Evolutionary conservation across 1,140 invertebrate genomes (phyloP).

Genomic region (Drosophila rhopaloa): DNA sequence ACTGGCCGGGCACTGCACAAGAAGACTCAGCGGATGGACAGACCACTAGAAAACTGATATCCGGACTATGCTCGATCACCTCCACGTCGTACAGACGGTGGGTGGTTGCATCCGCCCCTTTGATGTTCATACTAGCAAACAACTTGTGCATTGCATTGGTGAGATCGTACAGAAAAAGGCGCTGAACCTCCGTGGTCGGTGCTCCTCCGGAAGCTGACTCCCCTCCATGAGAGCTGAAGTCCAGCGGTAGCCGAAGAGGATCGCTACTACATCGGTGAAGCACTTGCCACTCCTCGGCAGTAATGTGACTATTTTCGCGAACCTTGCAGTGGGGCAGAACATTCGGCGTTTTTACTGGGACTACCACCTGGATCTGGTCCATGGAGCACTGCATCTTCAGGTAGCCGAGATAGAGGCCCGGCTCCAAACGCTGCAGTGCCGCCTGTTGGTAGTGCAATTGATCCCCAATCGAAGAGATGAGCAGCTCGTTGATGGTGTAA

Average conservation of each 20-base stretch:
- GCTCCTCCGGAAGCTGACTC: constrained; percentile 25
- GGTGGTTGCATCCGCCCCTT: constrained; percentile 87
- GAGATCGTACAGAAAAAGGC: constrained; percentile 91
- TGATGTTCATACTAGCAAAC: constrained; percentile 92
- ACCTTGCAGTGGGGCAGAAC: constrained; percentile 96
- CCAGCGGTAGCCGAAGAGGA: constrained; percentile 84
- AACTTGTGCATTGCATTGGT: constrained; percentile 89
- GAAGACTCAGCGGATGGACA: constrained; percentile 95
- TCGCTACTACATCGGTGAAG: constrained; percentile 86
- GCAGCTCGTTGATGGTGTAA: constrained; percentile 91
- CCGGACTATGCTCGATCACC: constrained; percentile 94
- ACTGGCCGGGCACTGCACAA: constrained; percentile 95
- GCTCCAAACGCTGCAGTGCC: constrained; percentile 91
- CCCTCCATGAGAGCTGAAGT: constrained; percentile 85
- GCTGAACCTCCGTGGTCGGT: constrained; percentile 89
- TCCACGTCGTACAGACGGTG: constrained; percentile 95
- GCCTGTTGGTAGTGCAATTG: constrained; percentile 96
- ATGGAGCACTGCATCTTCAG: constrained; percentile 97
- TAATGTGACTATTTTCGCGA: constrained; percentile 97
- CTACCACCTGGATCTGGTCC: constrained; percentile 96
- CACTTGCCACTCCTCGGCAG: constrained; percentile 96
- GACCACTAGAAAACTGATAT: constrained; percentile 95
- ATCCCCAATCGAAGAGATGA: constrained; percentile 94
- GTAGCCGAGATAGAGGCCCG: constrained; percentile 97
- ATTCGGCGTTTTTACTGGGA: constrained; percentile 95